Evolutionary conservation across 2,113 vertebrate species (phyloP).

Genomic region (Spilogale gracilis): DNA sequence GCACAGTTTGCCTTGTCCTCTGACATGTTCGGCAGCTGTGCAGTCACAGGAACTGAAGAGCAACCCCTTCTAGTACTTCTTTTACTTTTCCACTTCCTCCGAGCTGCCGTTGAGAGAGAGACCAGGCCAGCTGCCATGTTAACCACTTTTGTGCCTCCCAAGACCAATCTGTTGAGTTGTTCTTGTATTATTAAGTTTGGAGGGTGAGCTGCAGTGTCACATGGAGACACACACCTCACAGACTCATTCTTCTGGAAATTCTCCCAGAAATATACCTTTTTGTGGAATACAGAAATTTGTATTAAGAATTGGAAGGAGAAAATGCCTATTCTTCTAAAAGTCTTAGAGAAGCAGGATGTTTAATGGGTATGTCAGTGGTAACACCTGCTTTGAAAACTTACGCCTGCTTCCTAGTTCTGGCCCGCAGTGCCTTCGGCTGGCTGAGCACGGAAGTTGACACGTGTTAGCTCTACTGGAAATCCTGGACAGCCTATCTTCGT

Average conservation of each 20-base stretch:
- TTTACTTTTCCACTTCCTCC: not conserved
- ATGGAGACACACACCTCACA: not conserved
- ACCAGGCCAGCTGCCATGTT: not conserved
- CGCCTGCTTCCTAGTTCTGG: not conserved
- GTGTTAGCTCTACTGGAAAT: conserved; percentile 21
- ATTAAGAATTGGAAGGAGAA: conserved; percentile 6
- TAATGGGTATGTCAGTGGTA: conserved; percentile 22
- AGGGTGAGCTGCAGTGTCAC: not conserved
- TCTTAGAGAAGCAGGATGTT: not conserved
- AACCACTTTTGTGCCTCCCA: not conserved
- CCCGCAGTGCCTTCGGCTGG: conserved; percentile 6
- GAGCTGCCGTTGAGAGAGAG: not conserved
- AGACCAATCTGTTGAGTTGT: not conserved
- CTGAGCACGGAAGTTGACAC: not conserved
- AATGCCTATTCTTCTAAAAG: not conserved
- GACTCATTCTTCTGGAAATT: not conserved
- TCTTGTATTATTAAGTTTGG: not conserved
- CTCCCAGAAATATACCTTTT: not conserved
- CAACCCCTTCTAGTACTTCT: not conserved
- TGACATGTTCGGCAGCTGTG: not conserved
- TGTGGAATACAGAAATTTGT: not conserved
- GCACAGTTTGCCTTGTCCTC: not conserved
- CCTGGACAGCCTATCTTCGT: not conserved
- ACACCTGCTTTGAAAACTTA: conserved; percentile 51
- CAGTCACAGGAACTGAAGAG: not conserved